Base-by-base conservation (phyloP, 1,140 invertebrate genomes). In the Phymorhynchus buccinoides region DNA sequence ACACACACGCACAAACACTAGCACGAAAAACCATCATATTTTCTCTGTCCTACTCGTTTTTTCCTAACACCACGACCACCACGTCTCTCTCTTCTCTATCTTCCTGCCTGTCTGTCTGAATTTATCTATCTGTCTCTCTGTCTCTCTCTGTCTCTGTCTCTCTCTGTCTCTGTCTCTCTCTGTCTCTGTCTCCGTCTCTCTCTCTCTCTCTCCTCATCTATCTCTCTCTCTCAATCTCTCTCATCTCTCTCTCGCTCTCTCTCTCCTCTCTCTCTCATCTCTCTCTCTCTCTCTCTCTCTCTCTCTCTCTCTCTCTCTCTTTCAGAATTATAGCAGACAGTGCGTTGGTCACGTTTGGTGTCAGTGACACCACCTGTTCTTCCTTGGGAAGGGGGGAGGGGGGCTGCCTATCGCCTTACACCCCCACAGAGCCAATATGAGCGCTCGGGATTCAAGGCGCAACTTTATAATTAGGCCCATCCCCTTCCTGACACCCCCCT, bases 311-410 rank as follows among this genome's bases (percentile, higher is more conserved):
- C 27, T 7, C 75, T n/a, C 52, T 52, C 78, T 30, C 42, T 22
- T 73, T 9, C 32, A n/a, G 6, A 35, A 6, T 7, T 73, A 9
- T 22, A 3, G 4, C 56, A 3, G 4, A 22, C 56, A 62, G 56
- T 4, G 73, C 41, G 14, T 75, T 75, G 18, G 7, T 41, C 73
- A 75, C 73, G 73, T 41, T 22, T 27, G 3, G 14, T 4, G 73
- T 75, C 35, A 41, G 37, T 41, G 73, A 39, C 16, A 75, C 73
- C 73, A 75, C 73, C 73, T 75, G 73, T 75, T 75, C 73, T 27
- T 75, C 37, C 18, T 75, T 75, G 18, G 14, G 22, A 4, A 7
- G 4, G 22, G 48, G 48, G 48, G 48, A n/a, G n/a, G 48, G 56
- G 56, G 56, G 56, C 9, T 41, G 18, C 35, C 32, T 39, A 75